These are phyloP conservation scores for Bolinopsis microptera DNA, from an alignment of 37 sponge, comb jelly and placozoan genomes.

Conservation along the genomic window DNA sequence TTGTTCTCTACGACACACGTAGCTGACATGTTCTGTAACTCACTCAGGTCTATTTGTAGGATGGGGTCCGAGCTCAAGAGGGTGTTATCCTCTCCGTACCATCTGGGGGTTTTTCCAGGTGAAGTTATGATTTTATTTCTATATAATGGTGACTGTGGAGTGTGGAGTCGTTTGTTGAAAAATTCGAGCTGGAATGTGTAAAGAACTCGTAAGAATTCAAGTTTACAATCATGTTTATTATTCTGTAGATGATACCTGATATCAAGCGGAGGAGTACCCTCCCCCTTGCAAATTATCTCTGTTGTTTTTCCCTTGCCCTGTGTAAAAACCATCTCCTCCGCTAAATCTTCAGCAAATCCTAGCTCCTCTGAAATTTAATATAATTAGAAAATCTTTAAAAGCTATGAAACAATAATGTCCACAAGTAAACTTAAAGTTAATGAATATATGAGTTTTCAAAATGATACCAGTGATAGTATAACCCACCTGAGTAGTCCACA, in stretches of 20 bases:
- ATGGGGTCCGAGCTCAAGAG: not conserved
- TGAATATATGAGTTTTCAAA: too few species aligned
- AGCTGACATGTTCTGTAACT: not conserved
- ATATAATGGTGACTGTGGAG: not conserved
- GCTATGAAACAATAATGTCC: too few species aligned
- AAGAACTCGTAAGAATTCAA: too few species aligned
- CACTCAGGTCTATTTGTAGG: not conserved
- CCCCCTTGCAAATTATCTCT: not conserved
- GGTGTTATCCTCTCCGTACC: not conserved
- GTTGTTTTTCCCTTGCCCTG: not conserved
- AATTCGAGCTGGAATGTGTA: too few species aligned
- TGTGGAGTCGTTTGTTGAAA: too few species aligned
- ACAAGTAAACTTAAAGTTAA: too few species aligned
- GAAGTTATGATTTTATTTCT: too few species aligned
- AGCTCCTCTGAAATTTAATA: constrained; percentile 7
- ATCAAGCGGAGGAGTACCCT: constrained; percentile 28
- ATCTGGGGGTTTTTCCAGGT: not conserved
- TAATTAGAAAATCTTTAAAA: too few species aligned
- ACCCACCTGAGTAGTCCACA: constrained; percentile 8
- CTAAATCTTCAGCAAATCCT: constrained; percentile 15
- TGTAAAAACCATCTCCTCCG: not conserved
- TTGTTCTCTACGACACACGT: not conserved
- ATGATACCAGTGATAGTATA: too few species aligned
- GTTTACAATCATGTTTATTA: too few species aligned
- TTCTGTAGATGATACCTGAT: not conserved